Percentiles rank a stretch among this genome's conserved stretches.
These are phyloP conservation scores for Hydrozoanthus gracilis DNA, from an alignment of 92 coral and sea anemone genomes.

Conservation along the genomic window DNA sequence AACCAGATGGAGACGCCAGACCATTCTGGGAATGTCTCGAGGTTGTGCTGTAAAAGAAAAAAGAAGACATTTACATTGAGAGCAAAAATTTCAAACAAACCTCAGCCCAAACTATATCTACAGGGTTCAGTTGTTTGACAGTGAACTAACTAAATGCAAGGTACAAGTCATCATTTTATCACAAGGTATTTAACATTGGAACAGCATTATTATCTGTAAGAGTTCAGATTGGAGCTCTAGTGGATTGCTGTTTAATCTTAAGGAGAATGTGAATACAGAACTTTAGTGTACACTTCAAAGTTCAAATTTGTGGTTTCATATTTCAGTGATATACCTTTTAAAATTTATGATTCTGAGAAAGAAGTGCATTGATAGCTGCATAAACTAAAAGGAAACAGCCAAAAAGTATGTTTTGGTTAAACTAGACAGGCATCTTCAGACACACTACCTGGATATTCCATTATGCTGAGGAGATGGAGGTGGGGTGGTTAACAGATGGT, in stretches of 20 bases:
- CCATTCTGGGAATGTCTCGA: constrained; percentile 20
- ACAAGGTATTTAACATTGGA: neutral
- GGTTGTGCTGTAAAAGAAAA: constrained; percentile 30
- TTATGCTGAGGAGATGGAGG: constrained; percentile 95
- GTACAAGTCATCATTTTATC: neutral
- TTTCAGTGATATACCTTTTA: too few species aligned
- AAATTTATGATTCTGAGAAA: too few species aligned
- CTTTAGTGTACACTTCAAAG: too few species aligned
- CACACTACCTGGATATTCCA: constrained; percentile 56
- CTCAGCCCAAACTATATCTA: too few species aligned
- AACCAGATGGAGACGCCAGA: constrained; percentile 33
- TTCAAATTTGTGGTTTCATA: too few species aligned
- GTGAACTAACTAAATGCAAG: neutral
- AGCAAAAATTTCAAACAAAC: too few species aligned
- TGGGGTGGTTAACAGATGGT: constrained; percentile 93
- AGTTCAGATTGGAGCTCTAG: neutral
- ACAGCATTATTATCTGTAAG: neutral
- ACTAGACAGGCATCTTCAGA: neutral
- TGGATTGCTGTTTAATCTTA: too few species aligned
- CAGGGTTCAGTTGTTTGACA: too few species aligned
- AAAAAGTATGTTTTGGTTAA: neutral
- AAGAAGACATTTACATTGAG: too few species aligned
- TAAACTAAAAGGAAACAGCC: too few species aligned
- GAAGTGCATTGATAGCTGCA: too few species aligned
- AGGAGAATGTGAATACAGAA: too few species aligned